Base-by-base conservation (phyloP, 2,888 invertebrate species). In the Biston betularia region DNA sequence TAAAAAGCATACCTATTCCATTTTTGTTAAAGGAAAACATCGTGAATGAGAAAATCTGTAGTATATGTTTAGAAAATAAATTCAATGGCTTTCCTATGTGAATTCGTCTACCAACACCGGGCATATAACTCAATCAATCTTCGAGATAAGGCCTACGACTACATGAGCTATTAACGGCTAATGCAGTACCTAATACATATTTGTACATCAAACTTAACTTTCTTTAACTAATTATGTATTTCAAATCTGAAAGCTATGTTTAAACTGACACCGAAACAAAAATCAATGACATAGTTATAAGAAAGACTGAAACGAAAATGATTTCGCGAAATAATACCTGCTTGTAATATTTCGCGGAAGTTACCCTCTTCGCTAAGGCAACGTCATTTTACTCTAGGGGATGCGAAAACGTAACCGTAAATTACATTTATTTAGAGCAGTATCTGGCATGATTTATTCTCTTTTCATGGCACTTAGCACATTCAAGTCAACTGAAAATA, bases 361-460 rank as follows among this genome's bases (percentile, higher is more conserved):
- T 68, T 68, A 69, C 72, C 75, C 74, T 74, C 71, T 58, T 63
- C 50, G 59, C 63, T 63, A 49, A 65, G 63, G 75, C 79, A 79
- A 59, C 67, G 67, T 85, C 81, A 86, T 84, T 83, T 85, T 79
- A 80, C 84, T 84, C 81, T 72, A 70, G 71, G 79, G 81, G 84
- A 81, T 78, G 80, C 79, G 82, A 86, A 82, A 80, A 63, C 79
- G 87, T 82, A 80, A 81, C 82, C 82, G 83, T 87, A 85, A 86
- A 86, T 87, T 86, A 84, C 84, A 79, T 86, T 86, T 86, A 88
- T 86, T 86, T 86, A 85, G 79, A 84, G 80, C 83, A 84, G 82
- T 85, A 85, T 85, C 85, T 83, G 81, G 79, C 79, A 82, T 87
- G 86, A 86, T 88, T 86, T 88, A 88, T 88, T 83, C 79, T 72